These are phyloP conservation scores for Dendrocincla tyrannina DNA, from an alignment of 2,797 vertebrate species.

Conservation along the genomic window DNA sequence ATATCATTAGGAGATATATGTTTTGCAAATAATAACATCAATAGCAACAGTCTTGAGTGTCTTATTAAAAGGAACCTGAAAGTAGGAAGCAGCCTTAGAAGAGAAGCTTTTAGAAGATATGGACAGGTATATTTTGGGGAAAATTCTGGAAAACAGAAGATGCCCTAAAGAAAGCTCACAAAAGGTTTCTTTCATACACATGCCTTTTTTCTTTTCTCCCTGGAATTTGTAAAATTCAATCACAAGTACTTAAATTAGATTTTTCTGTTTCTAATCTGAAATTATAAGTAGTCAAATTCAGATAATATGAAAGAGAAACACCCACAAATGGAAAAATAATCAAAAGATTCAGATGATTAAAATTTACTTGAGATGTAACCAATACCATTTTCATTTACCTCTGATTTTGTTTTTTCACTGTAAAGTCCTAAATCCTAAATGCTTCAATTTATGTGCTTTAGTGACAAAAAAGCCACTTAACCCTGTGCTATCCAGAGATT, in stretches of 20 bases:
- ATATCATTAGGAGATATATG: background rate
- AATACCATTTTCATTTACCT: background rate
- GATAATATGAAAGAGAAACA: background rate
- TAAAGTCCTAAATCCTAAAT: background rate
- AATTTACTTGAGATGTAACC: background rate
- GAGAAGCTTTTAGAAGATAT: background rate
- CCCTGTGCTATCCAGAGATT: background rate
- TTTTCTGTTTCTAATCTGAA: background rate
- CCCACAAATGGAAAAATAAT: background rate
- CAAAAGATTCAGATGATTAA: background rate
- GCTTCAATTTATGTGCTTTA: background rate
- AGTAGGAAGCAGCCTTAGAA: background rate
- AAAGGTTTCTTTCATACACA: background rate
- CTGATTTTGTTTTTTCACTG: background rate
- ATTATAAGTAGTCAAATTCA: background rate
- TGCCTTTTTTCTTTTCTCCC: no score
- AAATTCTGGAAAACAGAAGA: background rate
- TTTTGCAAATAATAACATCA: background rate
- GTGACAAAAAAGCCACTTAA: conserved; percentile 5
- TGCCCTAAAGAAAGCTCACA: background rate
- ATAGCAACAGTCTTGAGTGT: background rate
- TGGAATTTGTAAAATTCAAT: background rate
- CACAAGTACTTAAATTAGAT: background rate
- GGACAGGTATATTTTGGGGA: background rate
- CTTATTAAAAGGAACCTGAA: background rate